Base-by-base conservation (phyloP, 2,888 invertebrate genomes). In the Agriotes lineatus region DNA sequence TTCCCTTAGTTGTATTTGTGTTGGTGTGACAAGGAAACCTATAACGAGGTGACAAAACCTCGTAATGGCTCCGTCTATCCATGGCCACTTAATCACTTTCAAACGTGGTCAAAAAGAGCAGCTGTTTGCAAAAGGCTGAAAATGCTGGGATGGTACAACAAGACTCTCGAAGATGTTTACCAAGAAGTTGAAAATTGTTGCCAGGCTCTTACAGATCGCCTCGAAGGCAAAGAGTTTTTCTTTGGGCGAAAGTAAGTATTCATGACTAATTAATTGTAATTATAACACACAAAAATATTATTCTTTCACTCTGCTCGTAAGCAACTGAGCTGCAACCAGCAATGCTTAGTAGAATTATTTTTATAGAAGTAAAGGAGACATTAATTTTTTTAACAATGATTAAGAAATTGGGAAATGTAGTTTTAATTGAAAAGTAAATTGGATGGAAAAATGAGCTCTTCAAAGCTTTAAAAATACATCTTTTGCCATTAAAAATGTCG, bases 11-110 rank as follows among this genome's bases (percentile, higher is more conserved):
- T 93, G 18, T 97, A 95, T 83, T 88, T 97, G 71, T 93, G 94
- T 48, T 98, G 97, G 94, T 86, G 93, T 63, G 93, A 96, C 81
- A 87, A 90, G 54, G 88, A 90, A 54, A 96, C 96, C 0, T 92
- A 93, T 75, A 89, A 90, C 65, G 89, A 91, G 69, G 92, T 96
- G 0, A 98, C 98, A 0, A 91, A 91, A 69, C 89, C 90, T 0
- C 88, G 98, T 4, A 94, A 96, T 83, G 95, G 96, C 0, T 93
- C 93, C 0, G 94, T 95, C 1, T 96, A 95, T 85, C 95, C 96
- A 0, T 99, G 96, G 94, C 99, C 99, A 0, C 84, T 99, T 2
- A 95, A 93, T 80, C 86, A 90, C 79, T 85, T 96, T 33, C 89
- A 97, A 79, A 96, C 95, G 0, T 90, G 92, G 83, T 87, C 89